Conservation (phyloP, 2,113 vertebrate genomes). For the Forbesichthys papilliferus region DNA sequence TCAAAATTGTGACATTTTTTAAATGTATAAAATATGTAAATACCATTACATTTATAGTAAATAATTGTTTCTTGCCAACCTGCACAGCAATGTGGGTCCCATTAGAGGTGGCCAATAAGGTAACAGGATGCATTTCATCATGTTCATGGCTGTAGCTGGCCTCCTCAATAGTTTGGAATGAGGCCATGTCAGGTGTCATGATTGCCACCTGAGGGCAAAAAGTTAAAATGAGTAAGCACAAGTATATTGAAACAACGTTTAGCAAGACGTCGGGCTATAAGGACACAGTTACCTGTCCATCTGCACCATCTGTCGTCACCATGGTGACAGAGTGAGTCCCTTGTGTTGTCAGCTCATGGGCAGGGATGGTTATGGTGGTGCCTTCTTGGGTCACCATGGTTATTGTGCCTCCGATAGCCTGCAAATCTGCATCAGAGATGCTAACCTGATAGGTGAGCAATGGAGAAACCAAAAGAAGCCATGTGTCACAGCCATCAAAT, state of each 20-base stretch:
- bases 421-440: conserved; percentile 93
- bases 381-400: conserved; percentile 99
- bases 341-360: conserved; percentile 89
- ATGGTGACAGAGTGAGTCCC: conserved; percentile 91
- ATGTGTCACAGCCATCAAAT: not conserved
- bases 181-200: conserved; percentile 93
- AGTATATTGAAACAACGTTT: not conserved
- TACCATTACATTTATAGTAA: not conserved
- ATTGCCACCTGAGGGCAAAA: conserved; percentile 89
- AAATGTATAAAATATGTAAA: not conserved
- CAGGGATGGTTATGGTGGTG: conserved; percentile 95
- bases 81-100: conserved; percentile 99
- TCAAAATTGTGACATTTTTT: not conserved
- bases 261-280: not conserved
- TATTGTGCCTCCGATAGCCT: conserved; percentile 93
- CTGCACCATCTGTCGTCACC: conserved; percentile 90
- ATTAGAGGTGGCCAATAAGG: conserved; percentile 94
- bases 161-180: conserved; percentile 88
- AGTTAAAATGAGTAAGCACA: not conserved
- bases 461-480: not conserved
- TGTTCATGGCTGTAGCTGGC: conserved; percentile 88
- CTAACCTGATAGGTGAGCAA: conserved; percentile 80
- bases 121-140: conserved; percentile 89
- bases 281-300: conserved; percentile 84
- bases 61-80: conserved; percentile 70